Base-by-base conservation (phyloP, 2,888 invertebrate genomes). In the Chrysopilus asiliformis region DNA sequence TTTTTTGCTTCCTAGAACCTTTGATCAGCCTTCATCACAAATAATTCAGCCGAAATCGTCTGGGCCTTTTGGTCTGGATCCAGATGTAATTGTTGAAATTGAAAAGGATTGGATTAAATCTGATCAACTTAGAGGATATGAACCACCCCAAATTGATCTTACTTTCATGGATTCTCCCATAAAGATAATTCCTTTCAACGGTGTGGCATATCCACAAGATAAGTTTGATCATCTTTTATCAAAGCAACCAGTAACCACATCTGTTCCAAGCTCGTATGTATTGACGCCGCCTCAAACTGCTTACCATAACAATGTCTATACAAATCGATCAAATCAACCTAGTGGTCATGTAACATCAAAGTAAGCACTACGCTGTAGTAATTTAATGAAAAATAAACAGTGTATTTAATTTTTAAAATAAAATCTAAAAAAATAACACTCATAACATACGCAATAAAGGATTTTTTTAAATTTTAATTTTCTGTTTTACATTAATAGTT, bases 61-160 rank as follows among this genome's bases (percentile, higher is more conserved):
- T 1, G 86, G 86, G 14, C 83, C 84, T 16, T 89, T 83, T 59
- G 74, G 79, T 1, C 66, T 90, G 32, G 86, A 89, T 57, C 72
- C 76, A 13, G 72, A 76, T 39, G 66, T 82, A 42, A 70, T 85
- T 47, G 73, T 74, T 19, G 71, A 72, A 47, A 68, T 85, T 33
- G 85, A 85, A 55, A 61, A 55, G 35, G 57, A 55, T 43, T 64
- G 61, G 60, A 49, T 56, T 16, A 56, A 58, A 29, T 57, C 56
- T 36, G 60, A 63, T 48, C 57, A 62, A 45, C 58, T 71, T 65
- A 36, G 65, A 52, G 25, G 63, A 53, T 46, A 66, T 58, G 14
- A 64, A 52, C 29, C 46, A 53, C 41, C 58, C 42, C 33, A 56
- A 45, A 45, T 60, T 6, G 61, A 64, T 43, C 53, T 60, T 10